Evolutionary conservation across 2,113 vertebrate genomes (phyloP).

Genomic region (Chlorodrepanis virens): DNA sequence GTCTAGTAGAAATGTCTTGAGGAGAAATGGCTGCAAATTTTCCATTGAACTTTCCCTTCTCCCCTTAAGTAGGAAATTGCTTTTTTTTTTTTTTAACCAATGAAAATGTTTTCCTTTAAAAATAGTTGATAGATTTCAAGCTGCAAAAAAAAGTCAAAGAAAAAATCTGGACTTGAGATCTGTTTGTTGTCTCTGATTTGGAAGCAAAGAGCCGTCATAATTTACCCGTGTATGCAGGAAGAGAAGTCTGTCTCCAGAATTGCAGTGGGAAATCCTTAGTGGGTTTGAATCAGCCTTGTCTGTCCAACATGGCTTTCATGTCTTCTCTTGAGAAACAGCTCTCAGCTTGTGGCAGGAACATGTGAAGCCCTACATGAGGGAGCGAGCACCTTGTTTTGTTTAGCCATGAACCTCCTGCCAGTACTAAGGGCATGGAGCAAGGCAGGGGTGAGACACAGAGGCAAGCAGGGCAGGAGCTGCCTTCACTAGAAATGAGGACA

Average conservation of each 20-base stretch:
- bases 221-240: background rate
- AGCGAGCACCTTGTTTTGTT: background rate
- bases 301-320: background rate
- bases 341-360: background rate
- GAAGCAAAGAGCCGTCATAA: background rate
- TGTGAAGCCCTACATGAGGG: background rate
- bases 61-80: background rate
- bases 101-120: background rate
- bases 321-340: background rate
- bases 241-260: background rate
- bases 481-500: background rate
- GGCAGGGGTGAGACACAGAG: background rate
- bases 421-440: background rate
- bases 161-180: background rate
- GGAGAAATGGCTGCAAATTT: conserved; percentile 5
- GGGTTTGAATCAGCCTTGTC: background rate
- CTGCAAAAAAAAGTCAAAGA: background rate
- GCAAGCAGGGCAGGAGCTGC: background rate
- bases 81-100: background rate
- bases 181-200: background rate
- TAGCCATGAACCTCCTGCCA: rapidly evolving
- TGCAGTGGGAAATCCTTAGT: background rate
- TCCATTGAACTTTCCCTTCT: background rate
- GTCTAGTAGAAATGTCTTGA: background rate
- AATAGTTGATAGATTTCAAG: background rate